Conservation (phyloP, 2,113 vertebrate species). For the Cygnus buccinator region DNA sequence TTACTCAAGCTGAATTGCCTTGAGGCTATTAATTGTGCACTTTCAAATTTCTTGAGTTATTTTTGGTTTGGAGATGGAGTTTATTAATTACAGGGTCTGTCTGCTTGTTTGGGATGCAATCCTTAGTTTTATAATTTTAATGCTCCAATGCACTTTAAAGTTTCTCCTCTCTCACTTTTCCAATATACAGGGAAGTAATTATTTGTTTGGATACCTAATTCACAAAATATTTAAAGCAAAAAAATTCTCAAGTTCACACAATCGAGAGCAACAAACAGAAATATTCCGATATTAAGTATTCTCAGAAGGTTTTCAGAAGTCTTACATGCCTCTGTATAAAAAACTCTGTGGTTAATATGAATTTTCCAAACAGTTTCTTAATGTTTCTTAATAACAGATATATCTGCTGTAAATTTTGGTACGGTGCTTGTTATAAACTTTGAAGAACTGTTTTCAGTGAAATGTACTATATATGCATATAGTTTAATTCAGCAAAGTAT, state of each 20-base stretch:
- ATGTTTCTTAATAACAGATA: not conserved
- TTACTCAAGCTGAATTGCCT: not conserved
- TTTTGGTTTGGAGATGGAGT: not conserved
- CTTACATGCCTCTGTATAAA: not conserved
- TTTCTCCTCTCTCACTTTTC: not conserved
- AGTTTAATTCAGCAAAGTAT: not conserved
- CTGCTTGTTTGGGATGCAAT: not conserved
- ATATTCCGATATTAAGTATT: not conserved
- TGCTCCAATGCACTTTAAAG: not conserved
- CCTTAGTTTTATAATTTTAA: not conserved
- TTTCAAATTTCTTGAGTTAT: not conserved
- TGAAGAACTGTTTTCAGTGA: conserved; percentile 29
- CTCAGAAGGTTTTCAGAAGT: conserved; percentile 24
- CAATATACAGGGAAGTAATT: not conserved
- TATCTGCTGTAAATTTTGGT: conserved; percentile 56
- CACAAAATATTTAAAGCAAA: not conserved
- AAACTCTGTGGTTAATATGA: not conserved
- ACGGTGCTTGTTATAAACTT: not conserved
- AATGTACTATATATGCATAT: not conserved
- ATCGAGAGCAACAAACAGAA: not conserved
- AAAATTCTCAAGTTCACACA: not conserved
- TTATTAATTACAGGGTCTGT: not conserved
- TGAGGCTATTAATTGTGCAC: not conserved
- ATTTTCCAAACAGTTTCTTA: conserved; percentile 58
- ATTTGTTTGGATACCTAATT: not conserved